phyloP scores from a whole-genome alignment of 2,888 invertebrate genomes.

The Leptopilina drosophilae region DNA sequence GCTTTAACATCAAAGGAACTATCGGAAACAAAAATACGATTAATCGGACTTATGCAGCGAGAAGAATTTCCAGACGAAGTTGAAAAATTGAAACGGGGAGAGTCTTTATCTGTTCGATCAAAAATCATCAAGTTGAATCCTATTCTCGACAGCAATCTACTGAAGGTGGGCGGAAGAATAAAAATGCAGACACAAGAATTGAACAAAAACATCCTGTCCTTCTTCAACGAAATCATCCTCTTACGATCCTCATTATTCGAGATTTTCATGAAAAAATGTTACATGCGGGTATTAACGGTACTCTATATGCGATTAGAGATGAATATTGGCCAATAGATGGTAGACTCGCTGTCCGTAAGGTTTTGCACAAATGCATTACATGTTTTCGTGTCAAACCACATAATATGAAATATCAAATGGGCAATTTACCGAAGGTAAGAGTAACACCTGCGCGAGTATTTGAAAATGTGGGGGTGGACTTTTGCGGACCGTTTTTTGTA shows the following conservation, averaged over 20 bases:
- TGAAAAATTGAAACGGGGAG: constrained; percentile 15
- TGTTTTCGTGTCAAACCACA: constrained; percentile 37
- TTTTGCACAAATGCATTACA: constrained; percentile 14
- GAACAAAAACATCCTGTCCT: constrained; percentile 40
- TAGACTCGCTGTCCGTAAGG: constrained; percentile 13
- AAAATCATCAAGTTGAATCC: not conserved
- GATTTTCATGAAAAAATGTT: constrained; percentile 19
- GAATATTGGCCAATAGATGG: constrained; percentile 39
- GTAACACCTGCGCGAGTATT: constrained; percentile 53
- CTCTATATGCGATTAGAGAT: constrained; percentile 5
- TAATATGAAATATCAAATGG: constrained; percentile 37
- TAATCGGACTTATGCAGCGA: constrained; percentile 43
- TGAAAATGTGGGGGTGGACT: constrained; percentile 59
- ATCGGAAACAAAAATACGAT: constrained; percentile 7
- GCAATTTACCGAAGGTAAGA: constrained; percentile 29
- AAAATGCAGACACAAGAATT: not conserved
- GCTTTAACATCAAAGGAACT: constrained; percentile 36
- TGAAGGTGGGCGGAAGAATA: not conserved
- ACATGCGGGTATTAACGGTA: constrained; percentile 24
- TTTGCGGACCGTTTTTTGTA: constrained; percentile 60
- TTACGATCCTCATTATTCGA: constrained; percentile 31
- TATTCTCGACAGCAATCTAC: not conserved
- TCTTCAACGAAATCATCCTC: constrained; percentile 27
- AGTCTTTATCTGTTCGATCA: not conserved
- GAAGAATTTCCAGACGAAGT: constrained; percentile 22